These are phyloP conservation scores for Aurelia aurita DNA, from an alignment of 30 jellyfish, hydroid and myxozoan species.

Conservation along the genomic window DNA sequence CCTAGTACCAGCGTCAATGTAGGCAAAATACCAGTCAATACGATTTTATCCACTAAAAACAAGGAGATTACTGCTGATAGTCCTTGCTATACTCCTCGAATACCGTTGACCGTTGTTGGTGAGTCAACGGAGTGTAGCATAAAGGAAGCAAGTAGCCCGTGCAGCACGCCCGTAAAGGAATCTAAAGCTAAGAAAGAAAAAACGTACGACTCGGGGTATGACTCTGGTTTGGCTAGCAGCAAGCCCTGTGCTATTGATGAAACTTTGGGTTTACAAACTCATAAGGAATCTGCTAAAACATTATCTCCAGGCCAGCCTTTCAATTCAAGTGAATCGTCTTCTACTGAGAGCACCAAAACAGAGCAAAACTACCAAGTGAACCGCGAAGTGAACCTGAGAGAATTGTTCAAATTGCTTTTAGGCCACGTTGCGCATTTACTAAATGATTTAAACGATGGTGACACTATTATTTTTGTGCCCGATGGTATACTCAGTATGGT, in stretches of 20 bases:
- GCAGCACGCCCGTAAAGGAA: not conserved
- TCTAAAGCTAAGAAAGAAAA: not conserved
- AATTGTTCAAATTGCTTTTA: conserved; percentile 32
- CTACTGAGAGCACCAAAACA: not conserved
- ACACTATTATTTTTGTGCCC: conserved; percentile 18
- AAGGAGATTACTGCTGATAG: not conserved
- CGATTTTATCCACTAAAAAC: not conserved
- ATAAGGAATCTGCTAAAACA: too few relatives aligned
- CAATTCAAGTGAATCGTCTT: not conserved
- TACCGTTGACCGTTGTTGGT: not conserved
- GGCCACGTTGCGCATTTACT: conserved; percentile 66
- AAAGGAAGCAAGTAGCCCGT: not conserved
- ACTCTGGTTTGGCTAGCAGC: conserved; percentile 7
- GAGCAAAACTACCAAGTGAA: not conserved
- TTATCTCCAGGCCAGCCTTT: not conserved
- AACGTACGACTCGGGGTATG: conserved; percentile 60
- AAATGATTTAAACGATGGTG: not conserved
- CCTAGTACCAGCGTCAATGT: not conserved
- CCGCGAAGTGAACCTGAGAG: conserved; percentile 24
- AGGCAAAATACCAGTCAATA: not conserved
- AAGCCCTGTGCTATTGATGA: not conserved
- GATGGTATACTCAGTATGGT: conserved; percentile 60
- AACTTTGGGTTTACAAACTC: too few relatives aligned
- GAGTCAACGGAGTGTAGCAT: too few relatives aligned
- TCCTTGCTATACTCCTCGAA: not conserved